Evolutionary conservation across 2,888 invertebrate genomes (phyloP), one percentile per base, ranked within the genome.

Genomic region (Pelosia muscerda): DNA sequence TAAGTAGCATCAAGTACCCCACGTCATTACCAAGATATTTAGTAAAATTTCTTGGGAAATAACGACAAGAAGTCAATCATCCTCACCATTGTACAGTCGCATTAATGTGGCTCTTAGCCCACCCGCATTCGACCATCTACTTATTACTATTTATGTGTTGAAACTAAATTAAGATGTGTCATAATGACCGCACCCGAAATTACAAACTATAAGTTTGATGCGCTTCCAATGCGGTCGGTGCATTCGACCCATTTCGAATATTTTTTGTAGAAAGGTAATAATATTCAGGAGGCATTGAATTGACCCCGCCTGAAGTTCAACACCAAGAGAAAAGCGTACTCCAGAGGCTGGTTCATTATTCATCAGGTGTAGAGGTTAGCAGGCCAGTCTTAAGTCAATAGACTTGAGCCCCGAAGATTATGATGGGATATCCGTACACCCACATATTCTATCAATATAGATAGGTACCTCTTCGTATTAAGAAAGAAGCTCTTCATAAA

Each of bases 111-210:
- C 66, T 74, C 76, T 73, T 58, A 72, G 91, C 84, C 93, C 94
- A 93, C 94, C 92, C 93, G 92, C 92, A 89, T 89, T 81, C 81
- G 67, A 71, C 68, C 81, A 75, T 75, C 88, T 88, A 77, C 87
- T 90, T 90, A 91, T 91, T 92, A 92, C 90, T 84, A 90, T 89
- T 90, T 90, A 91, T 90, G 92, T 88, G 90, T 90, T 87, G 88
- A 89, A 89, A 88, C 90, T 84, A 90, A 93, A 93, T 93, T 92
- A 93, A 94, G 94, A 94, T 88, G 94, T 94, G 94, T 93, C 87
- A 93, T 93, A 94, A 93, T 92, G 90, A 90, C 89, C 86, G 86
- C 88, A 83, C 85, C 90, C 89, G 89, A 89, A 89, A 90, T 90
- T 91, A 88, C 87, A 63, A 74, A 65, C 84, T 86, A 85, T 86